These are phyloP conservation scores for Euphydryas editha DNA, from an alignment of 2,888 invertebrate species.

Conservation along the genomic window DNA sequence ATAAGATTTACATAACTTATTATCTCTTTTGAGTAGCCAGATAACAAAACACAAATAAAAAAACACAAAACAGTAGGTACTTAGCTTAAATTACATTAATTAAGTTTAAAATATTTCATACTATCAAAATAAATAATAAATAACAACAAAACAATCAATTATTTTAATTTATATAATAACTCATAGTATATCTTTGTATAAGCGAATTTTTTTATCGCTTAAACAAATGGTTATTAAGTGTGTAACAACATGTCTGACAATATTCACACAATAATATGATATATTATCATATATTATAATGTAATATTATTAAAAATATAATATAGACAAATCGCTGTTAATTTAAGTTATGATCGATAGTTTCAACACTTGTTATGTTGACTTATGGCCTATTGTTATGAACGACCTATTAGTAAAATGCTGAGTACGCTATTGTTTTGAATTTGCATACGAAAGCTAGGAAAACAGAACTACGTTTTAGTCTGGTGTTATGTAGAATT, in stretches of 20 bases:
- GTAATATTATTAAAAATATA: constrained; percentile 4
- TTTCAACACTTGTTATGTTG: constrained; percentile 22
- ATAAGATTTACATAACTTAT: not conserved
- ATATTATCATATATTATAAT: constrained; percentile 12
- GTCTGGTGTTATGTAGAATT: not conserved
- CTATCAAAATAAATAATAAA: not conserved
- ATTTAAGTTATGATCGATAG: constrained; percentile 21
- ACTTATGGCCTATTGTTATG: constrained; percentile 21
- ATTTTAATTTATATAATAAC: not conserved
- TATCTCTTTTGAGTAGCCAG: not conserved
- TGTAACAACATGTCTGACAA: not conserved
- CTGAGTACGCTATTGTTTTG: constrained; percentile 16
- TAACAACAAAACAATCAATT: too few relatives aligned
- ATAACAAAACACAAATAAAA: too few relatives aligned
- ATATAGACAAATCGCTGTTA: constrained; percentile 23
- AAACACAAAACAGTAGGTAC: not conserved
- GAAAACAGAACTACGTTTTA: not conserved
- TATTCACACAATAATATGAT: not conserved
- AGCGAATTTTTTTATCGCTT: not conserved
- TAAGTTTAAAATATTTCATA: not conserved
- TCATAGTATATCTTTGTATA: not conserved
- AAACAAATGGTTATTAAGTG: not conserved
- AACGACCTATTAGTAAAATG: constrained; percentile 20
- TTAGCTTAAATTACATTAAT: not conserved
- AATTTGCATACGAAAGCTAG: constrained; percentile 6